These are phyloP conservation scores for Acholoe squamosa DNA, from an alignment of 2,888 invertebrate genomes.

Conservation along the genomic window DNA sequence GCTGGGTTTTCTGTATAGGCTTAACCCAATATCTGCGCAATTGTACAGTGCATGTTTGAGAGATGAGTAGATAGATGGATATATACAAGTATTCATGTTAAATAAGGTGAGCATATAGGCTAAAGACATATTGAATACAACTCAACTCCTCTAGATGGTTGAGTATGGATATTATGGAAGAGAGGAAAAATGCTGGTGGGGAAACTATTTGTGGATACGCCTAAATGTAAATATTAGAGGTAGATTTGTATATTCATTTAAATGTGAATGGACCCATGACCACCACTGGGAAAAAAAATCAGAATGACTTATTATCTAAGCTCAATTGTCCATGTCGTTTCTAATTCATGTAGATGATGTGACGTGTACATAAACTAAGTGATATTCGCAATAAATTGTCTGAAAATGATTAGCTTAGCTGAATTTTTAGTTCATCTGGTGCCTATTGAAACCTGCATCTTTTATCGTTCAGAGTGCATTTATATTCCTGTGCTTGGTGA, in stretches of 20 bases:
- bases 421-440: not conserved
- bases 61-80: not conserved
- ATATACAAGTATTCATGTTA: not conserved
- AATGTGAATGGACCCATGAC: not conserved
- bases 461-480: no score
- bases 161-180: no score
- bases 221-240: not conserved
- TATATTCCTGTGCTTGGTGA: no score
- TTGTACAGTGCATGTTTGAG: not conserved
- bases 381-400: constrained; percentile 6
- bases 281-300: not conserved
- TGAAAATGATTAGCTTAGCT: not conserved
- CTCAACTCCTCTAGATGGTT: no score
- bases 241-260: not conserved
- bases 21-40: not conserved
- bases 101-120: no score
- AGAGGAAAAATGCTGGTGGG: no score
- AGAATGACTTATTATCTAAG: not conserved
- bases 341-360: not conserved
- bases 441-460: not conserved
- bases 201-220: not conserved
- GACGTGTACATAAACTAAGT: not conserved
- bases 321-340: constrained; percentile 14
- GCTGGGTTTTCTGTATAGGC: not conserved
- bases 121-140: no score